phyloP scores from a whole-genome alignment of 2,888 invertebrate genomes.

The Chaetogeoica ovagalla region DNA sequence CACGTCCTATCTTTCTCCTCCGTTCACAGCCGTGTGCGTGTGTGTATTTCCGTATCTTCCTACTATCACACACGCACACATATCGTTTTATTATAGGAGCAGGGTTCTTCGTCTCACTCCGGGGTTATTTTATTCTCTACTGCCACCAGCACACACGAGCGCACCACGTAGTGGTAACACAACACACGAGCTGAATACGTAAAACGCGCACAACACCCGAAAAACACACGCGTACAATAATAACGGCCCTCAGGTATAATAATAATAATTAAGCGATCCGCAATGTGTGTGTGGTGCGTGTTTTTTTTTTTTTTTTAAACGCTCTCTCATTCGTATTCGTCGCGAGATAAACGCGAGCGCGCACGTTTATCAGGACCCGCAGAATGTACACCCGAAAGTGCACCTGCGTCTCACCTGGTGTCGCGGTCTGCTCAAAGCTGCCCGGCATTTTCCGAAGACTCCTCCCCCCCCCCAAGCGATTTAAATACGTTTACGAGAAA shows the following conservation, averaged over 20 bases:
- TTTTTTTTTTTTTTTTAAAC: constrained; percentile 46
- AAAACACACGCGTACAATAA: neutral
- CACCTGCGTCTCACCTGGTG: too few relatives aligned
- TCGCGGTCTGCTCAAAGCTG: too few relatives aligned
- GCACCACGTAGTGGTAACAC: neutral
- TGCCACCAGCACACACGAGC: neutral
- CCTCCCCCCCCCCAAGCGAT: too few relatives aligned
- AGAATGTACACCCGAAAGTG: too few relatives aligned
- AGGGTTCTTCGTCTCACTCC: too few relatives aligned
- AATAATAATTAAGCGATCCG: constrained; percentile 39
- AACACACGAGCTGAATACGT: constrained; percentile 44
- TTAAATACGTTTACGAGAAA: too few relatives aligned
- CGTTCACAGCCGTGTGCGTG: neutral
- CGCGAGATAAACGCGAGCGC: constrained; percentile 14
- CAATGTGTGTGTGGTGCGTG: constrained; percentile 12
- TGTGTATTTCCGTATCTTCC: neutral
- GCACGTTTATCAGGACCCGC: neutral
- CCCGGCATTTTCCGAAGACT: too few relatives aligned
- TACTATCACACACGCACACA: neutral
- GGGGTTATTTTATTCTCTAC: too few relatives aligned
- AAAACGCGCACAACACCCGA: constrained; percentile 36
- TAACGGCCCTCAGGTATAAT: constrained; percentile 10
- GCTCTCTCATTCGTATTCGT: constrained; percentile 44
- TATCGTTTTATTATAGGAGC: too few relatives aligned
- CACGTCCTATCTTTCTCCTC: constrained; percentile 8